Conservation (phyloP, 2,888 invertebrate species). For the Mystacides longicornis region DNA sequence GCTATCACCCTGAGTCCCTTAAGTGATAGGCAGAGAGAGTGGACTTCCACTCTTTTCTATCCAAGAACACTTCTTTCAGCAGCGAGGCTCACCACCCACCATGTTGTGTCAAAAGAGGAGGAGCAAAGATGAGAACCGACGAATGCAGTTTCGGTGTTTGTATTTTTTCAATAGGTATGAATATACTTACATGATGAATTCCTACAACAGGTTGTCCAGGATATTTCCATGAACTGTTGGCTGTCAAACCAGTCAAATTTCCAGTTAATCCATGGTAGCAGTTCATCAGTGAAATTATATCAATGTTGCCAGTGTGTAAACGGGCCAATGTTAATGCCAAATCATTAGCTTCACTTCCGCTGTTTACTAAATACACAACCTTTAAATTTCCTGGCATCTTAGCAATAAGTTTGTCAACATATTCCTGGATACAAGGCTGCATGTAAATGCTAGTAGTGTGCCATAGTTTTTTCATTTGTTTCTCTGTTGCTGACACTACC, state of each 20-base stretch:
- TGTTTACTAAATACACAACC: constrained; percentile 89
- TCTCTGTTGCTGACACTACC: constrained; percentile 68
- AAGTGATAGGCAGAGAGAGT: too few relatives aligned
- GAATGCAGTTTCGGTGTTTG: too few relatives aligned
- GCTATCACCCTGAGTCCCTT: too few relatives aligned
- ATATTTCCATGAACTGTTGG: constrained; percentile 72
- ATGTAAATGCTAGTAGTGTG: constrained; percentile 91
- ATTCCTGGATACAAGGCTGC: constrained; percentile 86
- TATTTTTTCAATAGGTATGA: too few relatives aligned
- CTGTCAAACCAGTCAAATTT: constrained; percentile 74
- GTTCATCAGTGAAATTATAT: constrained; percentile 80
- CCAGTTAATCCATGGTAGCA: constrained; percentile 90
- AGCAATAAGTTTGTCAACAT: constrained; percentile 69
- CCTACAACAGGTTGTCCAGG: constrained; percentile 64
- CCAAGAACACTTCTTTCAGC: too few relatives aligned
- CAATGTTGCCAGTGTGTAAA: constrained; percentile 75
- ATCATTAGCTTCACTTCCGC: constrained; percentile 97
- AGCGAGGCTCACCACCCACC: too few relatives aligned
- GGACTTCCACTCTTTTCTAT: too few relatives aligned
- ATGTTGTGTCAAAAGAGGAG: too few relatives aligned
- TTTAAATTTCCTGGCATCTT: constrained; percentile 84
- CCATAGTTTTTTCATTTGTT: constrained; percentile 78
- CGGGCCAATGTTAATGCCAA: constrained; percentile 83
- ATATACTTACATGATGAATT: constrained; percentile 67
- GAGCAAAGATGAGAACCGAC: too few relatives aligned